Conservation (phyloP, 2,113 vertebrate genomes). For the Trachemys scripta region DNA sequence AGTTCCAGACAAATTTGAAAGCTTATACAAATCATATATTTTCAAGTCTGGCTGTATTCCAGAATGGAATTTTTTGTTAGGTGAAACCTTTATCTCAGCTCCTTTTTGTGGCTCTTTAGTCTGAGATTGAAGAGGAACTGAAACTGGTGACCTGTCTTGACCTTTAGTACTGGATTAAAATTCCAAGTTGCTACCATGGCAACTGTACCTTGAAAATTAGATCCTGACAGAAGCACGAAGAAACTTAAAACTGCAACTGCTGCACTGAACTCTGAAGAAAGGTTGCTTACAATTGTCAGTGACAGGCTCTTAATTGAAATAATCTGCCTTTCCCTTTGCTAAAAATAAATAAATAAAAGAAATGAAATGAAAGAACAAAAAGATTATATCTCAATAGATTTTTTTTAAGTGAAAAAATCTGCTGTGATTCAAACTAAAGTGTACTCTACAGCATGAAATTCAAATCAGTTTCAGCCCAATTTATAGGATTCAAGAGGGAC, state of each 20-base stretch:
- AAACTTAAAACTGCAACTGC: conserved; percentile 76
- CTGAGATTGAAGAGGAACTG: conserved; percentile 78
- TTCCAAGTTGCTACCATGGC: conserved; percentile 80
- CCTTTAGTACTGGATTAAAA: conserved; percentile 84
- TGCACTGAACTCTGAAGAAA: conserved; percentile 75
- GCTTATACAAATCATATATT: conserved; percentile 41
- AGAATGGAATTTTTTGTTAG: conserved; percentile 64
- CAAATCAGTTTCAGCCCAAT: conserved; percentile 34
- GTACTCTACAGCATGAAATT: conserved; percentile 58
- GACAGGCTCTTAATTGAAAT: conserved; percentile 79
- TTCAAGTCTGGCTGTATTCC: conserved; percentile 53
- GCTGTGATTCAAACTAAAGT: conserved; percentile 53
- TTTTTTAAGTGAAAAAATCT: conserved; percentile 54
- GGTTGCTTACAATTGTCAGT: conserved; percentile 70
- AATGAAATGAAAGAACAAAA: neutral
- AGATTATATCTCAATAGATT: conserved; percentile 13
- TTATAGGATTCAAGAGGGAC: conserved; percentile 35
- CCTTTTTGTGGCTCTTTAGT: conserved; percentile 69
- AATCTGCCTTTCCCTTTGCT: conserved; percentile 66
- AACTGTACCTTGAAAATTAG: conserved; percentile 81
- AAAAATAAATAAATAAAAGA: neutral
- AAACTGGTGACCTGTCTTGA: conserved; percentile 79
- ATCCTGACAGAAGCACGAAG: conserved; percentile 75
- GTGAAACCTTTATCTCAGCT: conserved; percentile 64
- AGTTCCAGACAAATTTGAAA: conserved; percentile 62